Conservation (phyloP, 23 tunicate genomes). For the Phallusia fumigata region DNA sequence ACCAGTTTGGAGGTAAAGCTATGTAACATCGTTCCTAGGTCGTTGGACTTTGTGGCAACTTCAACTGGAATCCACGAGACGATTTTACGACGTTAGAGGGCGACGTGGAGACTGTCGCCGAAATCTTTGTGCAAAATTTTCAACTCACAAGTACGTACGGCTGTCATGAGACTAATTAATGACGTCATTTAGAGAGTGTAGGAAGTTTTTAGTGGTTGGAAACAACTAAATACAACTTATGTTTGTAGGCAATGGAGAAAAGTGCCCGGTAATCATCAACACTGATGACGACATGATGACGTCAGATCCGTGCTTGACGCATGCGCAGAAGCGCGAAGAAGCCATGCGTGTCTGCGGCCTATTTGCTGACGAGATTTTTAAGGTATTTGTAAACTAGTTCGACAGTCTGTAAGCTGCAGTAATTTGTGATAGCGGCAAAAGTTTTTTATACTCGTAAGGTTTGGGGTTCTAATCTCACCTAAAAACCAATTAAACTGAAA, state of each 20-base stretch:
- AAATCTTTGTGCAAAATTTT: constrained; percentile 37
- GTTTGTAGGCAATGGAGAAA: neutral
- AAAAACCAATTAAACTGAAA: too few relatives aligned
- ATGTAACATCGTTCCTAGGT: too few relatives aligned
- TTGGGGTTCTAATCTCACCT: too few relatives aligned
- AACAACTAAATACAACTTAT: too few relatives aligned
- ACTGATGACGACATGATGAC: neutral
- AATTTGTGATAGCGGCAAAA: too few relatives aligned
- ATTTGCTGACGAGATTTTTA: constrained; percentile 7
- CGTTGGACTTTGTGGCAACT: constrained; percentile 78
- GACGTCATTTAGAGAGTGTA: too few relatives aligned
- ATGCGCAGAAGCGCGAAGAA: constrained; percentile 30
- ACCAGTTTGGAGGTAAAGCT: too few relatives aligned
- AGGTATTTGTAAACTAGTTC: constrained; percentile 5
- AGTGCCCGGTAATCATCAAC: neutral
- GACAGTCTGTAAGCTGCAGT: too few relatives aligned
- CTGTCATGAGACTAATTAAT: neutral
- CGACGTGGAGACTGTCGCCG: constrained; percentile 39
- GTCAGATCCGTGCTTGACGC: constrained; percentile 44
- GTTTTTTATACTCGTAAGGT: too few relatives aligned
- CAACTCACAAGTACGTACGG: constrained; percentile 25
- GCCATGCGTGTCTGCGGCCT: constrained; percentile 46
- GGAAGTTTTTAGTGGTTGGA: too few relatives aligned
- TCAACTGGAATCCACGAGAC: constrained; percentile 65
- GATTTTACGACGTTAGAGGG: constrained; percentile 66